Conservation (phyloP, 2,888 invertebrate genomes). For the Leptopterna dolabrata region DNA sequence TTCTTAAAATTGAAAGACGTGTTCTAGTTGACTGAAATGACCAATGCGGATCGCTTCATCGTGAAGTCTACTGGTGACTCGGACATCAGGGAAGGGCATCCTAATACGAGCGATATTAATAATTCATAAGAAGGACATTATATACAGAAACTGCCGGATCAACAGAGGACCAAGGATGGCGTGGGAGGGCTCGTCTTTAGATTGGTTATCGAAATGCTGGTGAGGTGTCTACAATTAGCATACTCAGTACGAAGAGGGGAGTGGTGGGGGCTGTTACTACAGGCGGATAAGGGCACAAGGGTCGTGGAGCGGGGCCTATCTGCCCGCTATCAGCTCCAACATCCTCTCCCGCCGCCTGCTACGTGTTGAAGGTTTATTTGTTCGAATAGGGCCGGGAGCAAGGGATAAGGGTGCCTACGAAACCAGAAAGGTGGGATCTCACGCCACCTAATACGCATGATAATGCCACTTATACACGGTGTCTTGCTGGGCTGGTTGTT, state of each 20-base stretch:
- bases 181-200: neutral
- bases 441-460: neutral
- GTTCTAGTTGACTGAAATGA: neutral
- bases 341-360: slow-evolving; percentile 3
- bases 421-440: slow-evolving; percentile 21
- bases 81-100: neutral
- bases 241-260: slow-evolving; percentile 13
- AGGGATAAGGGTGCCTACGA: slow-evolving; percentile 6
- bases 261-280: too few relatives aligned
- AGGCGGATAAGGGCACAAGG: too few relatives aligned
- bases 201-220: slow-evolving; percentile 39
- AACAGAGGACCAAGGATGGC: slow-evolving; percentile 8
- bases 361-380: slow-evolving; percentile 43
- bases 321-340: slow-evolving; percentile 4
- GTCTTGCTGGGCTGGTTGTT: too few relatives aligned
- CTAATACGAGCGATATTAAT: slow-evolving; percentile 6
- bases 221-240: slow-evolving; percentile 33
- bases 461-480: neutral
- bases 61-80: neutral
- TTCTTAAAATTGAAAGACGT: too few relatives aligned
- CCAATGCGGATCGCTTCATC: neutral
- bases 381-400: neutral
- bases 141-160: slow-evolving; percentile 31
- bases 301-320: neutral
- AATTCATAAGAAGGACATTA: slow-evolving; percentile 19